A percentile compares a stretch with the other conserved stretches of the same genome.
Conservation (phyloP, 2,888 invertebrate genomes). For the Pristionchus japonicus region DNA sequence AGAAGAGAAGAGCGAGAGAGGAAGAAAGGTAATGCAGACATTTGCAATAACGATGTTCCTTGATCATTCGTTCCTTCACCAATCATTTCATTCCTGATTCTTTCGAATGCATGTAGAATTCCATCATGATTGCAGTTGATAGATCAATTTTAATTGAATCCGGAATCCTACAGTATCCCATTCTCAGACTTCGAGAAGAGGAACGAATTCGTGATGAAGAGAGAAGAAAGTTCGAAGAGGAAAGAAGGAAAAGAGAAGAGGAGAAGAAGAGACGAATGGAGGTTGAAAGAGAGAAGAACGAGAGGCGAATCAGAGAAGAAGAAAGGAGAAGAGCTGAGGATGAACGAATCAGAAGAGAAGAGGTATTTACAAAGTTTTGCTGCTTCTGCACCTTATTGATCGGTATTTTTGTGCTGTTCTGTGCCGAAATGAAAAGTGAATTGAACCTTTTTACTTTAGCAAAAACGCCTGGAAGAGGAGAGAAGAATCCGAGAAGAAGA, state of each 20-base stretch:
- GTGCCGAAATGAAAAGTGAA: background rate
- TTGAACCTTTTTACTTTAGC: background rate
- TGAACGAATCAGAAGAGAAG: constrained; percentile 9
- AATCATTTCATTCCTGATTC: too few relatives aligned
- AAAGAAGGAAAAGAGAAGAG: constrained; percentile 31
- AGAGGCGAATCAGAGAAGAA: constrained; percentile 13
- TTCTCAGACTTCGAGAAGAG: background rate
- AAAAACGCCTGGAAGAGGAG: constrained; percentile 20
- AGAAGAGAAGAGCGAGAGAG: background rate
- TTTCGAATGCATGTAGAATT: too few relatives aligned
- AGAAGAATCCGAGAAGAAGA: constrained; percentile 40
- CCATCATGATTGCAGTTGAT: too few relatives aligned
- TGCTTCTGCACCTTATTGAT: too few relatives aligned
- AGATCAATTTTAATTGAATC: too few relatives aligned
- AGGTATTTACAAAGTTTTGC: background rate
- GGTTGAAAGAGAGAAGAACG: background rate
- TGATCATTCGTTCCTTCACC: too few relatives aligned
- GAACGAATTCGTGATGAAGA: background rate
- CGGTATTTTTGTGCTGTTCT: too few relatives aligned
- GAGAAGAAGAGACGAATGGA: background rate
- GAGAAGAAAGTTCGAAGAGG: background rate
- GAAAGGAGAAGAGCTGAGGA: background rate
- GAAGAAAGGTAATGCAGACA: background rate
- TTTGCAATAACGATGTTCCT: too few relatives aligned
- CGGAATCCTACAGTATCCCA: background rate